Conservation (phyloP, 1,140 invertebrate genomes). For the Adoxophyes honmai region DNA sequence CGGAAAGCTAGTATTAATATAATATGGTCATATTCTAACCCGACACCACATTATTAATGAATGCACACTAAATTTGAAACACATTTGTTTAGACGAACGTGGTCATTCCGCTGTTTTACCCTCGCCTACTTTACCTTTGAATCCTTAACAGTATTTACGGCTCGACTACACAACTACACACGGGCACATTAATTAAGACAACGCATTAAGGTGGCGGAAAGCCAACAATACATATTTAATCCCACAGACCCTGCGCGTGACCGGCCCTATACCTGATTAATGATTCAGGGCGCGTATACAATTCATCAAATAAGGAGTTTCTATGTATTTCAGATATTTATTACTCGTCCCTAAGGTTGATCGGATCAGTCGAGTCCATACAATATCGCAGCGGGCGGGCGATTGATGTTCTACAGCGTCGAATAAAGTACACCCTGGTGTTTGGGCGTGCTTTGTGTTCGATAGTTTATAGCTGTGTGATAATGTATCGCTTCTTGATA, state of each 20-base stretch:
- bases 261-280: not conserved
- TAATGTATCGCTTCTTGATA: too few species aligned
- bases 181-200: not conserved
- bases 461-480: too few species aligned
- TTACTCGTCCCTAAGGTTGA: not conserved
- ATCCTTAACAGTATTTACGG: not conserved
- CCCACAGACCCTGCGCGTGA: not conserved
- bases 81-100: too few species aligned
- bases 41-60: too few species aligned
- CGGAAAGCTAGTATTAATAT: too few species aligned
- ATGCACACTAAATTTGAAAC: too few species aligned
- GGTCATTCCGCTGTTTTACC: too few species aligned
- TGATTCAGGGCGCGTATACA: slow-evolving; percentile 2
- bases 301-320: slow-evolving; percentile 4
- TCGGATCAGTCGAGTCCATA: not conserved
- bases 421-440: slow-evolving; percentile 3
- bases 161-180: not conserved
- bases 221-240: not conserved
- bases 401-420: not conserved
- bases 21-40: too few species aligned
- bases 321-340: slow-evolving; percentile 1
- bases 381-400: not conserved
- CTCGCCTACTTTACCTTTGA: too few species aligned
- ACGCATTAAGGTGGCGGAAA: not conserved
- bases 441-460: too few species aligned